Base-by-base conservation (phyloP, 2,797 vertebrate genomes). In the Balearica regulorum region DNA sequence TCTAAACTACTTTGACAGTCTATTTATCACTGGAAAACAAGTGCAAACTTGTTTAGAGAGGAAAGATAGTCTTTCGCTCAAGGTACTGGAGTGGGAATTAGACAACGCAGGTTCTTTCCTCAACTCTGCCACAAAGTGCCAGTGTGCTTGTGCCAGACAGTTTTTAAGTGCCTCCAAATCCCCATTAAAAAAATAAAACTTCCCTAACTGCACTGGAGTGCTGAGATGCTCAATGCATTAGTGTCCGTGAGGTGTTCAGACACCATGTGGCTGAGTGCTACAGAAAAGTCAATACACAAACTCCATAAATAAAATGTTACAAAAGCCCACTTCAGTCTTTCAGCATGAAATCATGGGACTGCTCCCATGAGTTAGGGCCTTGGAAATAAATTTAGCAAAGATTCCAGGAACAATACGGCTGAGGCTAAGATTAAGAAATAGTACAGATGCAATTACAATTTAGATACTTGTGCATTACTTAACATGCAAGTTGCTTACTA, bases 1-100 rank as follows among this genome's bases (percentile, higher is more conserved):
- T 94, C 89, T 94, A 93, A 92, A 94, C 66, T 83, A 51, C 46
- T 78, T 70, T 81, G 95, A 90, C 93, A 81, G 51, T 66, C 73
- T 92, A 81, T 96, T 91, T 95, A 83, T 96, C 92, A 91, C 54
- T 78, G 57, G 44, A 85, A 94, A 95, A 90, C 72, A 82, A 89
- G 70, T 62, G 41, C 35, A 94, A 89, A 82, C 49, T 85, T 81
- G 49, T 83, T 90, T 57, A 72, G 78, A 66, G 57, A 88, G 82
- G 60, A 94, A 88, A 77, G 66, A 77, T 26, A 58, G 53, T 70
- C 29, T 68, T 89, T 68, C 0, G 0, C 24, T 94, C 72, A 78
- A 80, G 62, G 58, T 85, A 68, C n/a, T 48, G 43, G 35, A 46
- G 33, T 28, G 28, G 68, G 81, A 94, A 88, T 96, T 68, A 72